Base-by-base conservation (phyloP, 2,888 invertebrate genomes). In the Apamea epomidion region DNA sequence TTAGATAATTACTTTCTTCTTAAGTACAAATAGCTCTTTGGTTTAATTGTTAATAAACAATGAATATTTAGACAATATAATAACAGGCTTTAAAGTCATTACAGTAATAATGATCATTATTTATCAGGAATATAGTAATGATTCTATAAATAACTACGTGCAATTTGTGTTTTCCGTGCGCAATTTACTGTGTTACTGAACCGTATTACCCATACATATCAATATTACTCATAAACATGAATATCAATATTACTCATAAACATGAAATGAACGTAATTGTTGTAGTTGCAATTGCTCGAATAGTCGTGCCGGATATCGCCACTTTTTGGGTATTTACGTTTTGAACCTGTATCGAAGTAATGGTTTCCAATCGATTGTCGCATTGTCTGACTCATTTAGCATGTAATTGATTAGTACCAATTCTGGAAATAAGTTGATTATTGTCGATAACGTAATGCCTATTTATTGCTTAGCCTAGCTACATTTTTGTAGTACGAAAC, bases 321-420 rank as follows among this genome's bases (percentile, higher is more conserved):
- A 25, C 21, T n/a, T 32, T 32, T n/a, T n/a, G 16, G 21, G 76
- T 64, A 42, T 29, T 10, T 76, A 16, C n/a, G 8, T 29, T n/a
- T 37, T n/a, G 18, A 32, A 45, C 8, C 18, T 76, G 10, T 12
- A 4, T 12, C 18, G 18, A 48, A 37, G 32, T 60, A n/a, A 25
- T 67, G 1, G 7, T 42, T 80, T 51, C 18, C 18, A 62, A 80
- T 25, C 58, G 25, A 51, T 68, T 37, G 18, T 79, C 37, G 18
- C 18, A 21, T 32, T n/a, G 62, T 42, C 51, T 32, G 80, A 62
- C 29, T 62, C 62, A 69, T 68, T 68, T 18, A 37, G 21, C 16
- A 69, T 42, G 5, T 42, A 51, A 62, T 71, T 71, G 62, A 60
- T 62, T 37, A 79, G 37, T 76, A 3, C 6, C n/a, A 21, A 14